Percentiles rank a stretch among this genome's conserved stretches.
These are phyloP conservation scores for Zosterops lateralis DNA, from an alignment of 2,113 vertebrate genomes.

Conservation along the genomic window DNA sequence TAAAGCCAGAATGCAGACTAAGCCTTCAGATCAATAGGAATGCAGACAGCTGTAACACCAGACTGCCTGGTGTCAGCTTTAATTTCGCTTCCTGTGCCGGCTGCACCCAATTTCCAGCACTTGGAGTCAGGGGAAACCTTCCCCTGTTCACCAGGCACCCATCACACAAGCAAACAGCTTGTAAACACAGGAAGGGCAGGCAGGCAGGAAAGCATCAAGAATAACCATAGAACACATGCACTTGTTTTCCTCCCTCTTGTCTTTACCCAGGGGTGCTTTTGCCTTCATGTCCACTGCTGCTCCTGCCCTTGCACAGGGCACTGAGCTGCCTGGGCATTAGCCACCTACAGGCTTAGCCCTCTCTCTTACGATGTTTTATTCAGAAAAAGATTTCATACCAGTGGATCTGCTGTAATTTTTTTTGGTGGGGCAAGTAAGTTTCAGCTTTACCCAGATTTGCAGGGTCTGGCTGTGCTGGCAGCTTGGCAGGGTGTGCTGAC, in stretches of 20 bases:
- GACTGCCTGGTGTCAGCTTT: conserved; percentile 58
- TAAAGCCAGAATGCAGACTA: conserved; percentile 61
- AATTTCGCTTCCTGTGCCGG: not conserved
- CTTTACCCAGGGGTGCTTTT: not conserved
- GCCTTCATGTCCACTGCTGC: no score
- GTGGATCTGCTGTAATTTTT: not conserved
- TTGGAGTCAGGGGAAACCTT: not conserved
- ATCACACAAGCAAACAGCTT: accelerated
- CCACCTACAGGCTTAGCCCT: not conserved
- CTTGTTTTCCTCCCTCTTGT: not conserved
- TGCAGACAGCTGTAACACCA: conserved; percentile 43
- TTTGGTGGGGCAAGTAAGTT: not conserved
- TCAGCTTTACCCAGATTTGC: not conserved
- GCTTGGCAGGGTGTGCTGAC: not conserved
- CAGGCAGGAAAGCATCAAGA: not conserved
- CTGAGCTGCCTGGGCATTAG: accelerated
- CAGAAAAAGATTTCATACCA: not conserved
- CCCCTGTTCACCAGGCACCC: not conserved
- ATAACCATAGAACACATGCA: accelerated
- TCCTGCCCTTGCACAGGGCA: accelerated
- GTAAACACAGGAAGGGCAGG: not conserved
- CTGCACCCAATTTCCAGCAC: not conserved
- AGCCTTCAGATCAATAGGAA: conserved; percentile 57
- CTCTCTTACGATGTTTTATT: not conserved
- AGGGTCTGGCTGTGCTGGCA: not conserved